phyloP scores from a whole-genome alignment of 1,140 invertebrate genomes.

The Bombus breviceps region DNA sequence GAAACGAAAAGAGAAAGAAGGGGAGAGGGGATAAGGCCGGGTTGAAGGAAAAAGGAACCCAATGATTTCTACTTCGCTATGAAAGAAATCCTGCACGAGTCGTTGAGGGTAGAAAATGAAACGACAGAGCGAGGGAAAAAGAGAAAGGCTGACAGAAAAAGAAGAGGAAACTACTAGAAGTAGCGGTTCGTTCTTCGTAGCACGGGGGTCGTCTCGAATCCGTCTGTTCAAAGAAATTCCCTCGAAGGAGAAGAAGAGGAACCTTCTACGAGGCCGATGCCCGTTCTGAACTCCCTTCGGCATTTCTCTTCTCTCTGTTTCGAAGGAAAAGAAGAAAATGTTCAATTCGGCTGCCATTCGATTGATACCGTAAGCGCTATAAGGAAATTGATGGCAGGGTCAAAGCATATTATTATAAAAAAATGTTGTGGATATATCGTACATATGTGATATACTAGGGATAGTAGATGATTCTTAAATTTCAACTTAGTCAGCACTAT shows the following conservation, averaged over 20 bases:
- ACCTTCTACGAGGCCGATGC: conserved; percentile 10
- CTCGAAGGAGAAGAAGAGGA: conserved; percentile 29
- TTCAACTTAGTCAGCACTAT: too few relatives aligned
- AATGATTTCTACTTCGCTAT: conserved; percentile 65
- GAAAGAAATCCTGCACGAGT: conserved; percentile 58
- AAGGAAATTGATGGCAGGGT: neutral
- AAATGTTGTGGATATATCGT: too few relatives aligned
- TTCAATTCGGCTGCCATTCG: neutral
- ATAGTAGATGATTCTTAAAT: too few relatives aligned
- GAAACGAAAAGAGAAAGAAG: conserved; percentile 30
- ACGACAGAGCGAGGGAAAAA: conserved; percentile 27
- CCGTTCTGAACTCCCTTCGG: conserved; percentile 13
- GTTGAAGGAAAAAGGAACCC: conserved; percentile 56
- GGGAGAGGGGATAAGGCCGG: neutral
- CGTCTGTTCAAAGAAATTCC: conserved; percentile 60
- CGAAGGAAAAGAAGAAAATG: conserved; percentile 11
- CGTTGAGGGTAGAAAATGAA: conserved; percentile 53
- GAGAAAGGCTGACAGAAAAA: conserved; percentile 15
- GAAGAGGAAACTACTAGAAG: conserved; percentile 44
- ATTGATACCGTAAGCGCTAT: neutral
- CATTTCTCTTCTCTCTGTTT: conserved; percentile 7
- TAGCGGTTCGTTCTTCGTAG: conserved; percentile 51
- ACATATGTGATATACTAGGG: too few relatives aligned
- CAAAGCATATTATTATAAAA: too few relatives aligned
- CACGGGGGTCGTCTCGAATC: conserved; percentile 73